Evolutionary conservation across 2,797 vertebrate species (phyloP).

Genomic region (Cossypha caffra): DNA sequence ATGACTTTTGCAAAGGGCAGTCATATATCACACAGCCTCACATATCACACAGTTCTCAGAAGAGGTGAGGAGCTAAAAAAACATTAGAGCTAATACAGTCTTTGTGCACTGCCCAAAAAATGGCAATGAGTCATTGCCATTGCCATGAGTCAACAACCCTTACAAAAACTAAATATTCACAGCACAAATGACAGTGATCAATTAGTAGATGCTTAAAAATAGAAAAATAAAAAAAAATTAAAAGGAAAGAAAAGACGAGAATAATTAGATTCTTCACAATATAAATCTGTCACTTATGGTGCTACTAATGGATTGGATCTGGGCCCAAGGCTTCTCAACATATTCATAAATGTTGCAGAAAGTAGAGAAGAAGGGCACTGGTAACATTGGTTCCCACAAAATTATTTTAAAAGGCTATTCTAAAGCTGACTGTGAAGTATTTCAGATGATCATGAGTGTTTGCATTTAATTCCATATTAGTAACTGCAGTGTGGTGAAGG

Average conservation of each 20-base stretch:
- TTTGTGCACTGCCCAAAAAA: not conserved
- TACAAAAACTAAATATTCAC: not conserved
- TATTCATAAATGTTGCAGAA: not conserved
- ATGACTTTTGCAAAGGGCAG: not conserved
- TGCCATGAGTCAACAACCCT: not conserved
- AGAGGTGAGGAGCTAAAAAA: not conserved
- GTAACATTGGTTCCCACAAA: not conserved
- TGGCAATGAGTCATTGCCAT: not conserved
- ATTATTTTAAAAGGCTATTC: not conserved
- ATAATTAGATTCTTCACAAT: not conserved
- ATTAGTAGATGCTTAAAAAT: not conserved
- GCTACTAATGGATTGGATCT: not conserved
- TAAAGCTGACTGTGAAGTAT: not conserved
- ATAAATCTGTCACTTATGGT: not conserved
- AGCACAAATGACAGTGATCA: not conserved
- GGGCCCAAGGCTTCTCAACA: not conserved
- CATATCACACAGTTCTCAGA: not conserved
- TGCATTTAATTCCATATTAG: not conserved
- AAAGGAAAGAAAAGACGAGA: not conserved
- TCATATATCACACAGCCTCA: not conserved
- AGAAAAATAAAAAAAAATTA: not conserved
- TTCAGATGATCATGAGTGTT: not conserved
- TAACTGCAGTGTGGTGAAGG: not conserved
- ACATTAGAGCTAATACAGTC: not conserved
- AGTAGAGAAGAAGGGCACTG: not conserved